A percentile compares a stretch with the other conserved stretches of the same genome.
phyloP scores from a whole-genome alignment of 30 jellyfish, hydroid and myxozoan species.

The Turritopsis rubra region DNA sequence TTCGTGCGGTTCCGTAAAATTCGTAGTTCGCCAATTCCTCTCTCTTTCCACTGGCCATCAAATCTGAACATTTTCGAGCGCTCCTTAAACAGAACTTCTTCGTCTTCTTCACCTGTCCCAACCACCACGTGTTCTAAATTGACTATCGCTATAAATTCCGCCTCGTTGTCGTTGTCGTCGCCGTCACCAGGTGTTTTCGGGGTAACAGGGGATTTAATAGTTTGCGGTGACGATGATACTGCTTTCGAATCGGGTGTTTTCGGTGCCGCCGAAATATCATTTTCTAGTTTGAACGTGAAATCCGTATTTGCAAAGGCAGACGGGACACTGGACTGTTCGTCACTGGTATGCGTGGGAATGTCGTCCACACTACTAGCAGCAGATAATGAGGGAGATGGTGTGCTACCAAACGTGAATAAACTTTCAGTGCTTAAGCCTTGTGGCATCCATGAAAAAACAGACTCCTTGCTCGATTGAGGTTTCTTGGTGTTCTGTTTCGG shows the following conservation, averaged over 20 bases:
- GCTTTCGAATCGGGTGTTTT: background rate
- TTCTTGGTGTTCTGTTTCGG: background rate
- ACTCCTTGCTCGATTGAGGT: background rate
- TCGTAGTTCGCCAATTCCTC: conserved; percentile 77
- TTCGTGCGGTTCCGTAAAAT: conserved; percentile 33
- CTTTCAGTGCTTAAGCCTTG: conserved; percentile 20
- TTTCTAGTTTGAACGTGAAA: conserved; percentile 16
- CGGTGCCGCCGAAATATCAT: background rate
- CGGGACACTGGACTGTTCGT: background rate
- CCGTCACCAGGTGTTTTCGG: conserved; percentile 29
- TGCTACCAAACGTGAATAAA: conserved; percentile 22
- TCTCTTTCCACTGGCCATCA: conserved; percentile 78
- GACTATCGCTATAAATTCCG: conserved; percentile 62
- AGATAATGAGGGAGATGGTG: conserved; percentile 22
- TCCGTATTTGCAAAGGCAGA: conserved; percentile 21
- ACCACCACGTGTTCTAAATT: conserved; percentile 31
- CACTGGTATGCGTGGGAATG: background rate
- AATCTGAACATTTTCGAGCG: conserved; percentile 70
- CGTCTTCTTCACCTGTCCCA: conserved; percentile 80
- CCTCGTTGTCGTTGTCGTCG: conserved; percentile 27
- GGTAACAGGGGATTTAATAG: background rate
- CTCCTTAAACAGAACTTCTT: conserved; percentile 43
- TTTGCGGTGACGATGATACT: background rate
- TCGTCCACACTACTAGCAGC: conserved; percentile 45
- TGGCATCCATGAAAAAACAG: conserved; percentile 31